These are phyloP conservation scores for Grapholita molesta DNA, from an alignment of 1,140 invertebrate genomes.

Conservation along the genomic window DNA sequence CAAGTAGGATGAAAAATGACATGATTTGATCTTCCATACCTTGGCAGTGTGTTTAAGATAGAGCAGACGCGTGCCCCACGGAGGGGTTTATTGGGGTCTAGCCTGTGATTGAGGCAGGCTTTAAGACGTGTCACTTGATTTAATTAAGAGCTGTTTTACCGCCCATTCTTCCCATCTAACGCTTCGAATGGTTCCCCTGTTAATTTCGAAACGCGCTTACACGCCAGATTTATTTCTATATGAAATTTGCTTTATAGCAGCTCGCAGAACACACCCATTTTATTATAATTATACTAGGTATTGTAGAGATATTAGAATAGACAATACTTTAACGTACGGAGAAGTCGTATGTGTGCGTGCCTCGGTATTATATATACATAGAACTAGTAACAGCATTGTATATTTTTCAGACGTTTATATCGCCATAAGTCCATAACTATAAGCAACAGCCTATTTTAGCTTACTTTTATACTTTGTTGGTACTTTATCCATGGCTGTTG, in stretches of 20 bases:
- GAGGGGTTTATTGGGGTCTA: slow-evolving; percentile 70
- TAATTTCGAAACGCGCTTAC: slow-evolving; percentile 68
- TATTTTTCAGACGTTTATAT: no score
- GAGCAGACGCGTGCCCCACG: slow-evolving; percentile 15
- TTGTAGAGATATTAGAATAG: no score
- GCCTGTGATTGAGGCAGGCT: slow-evolving; percentile 69
- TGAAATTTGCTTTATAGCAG: neutral
- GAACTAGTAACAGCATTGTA: no score
- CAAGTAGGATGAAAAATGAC: neutral
- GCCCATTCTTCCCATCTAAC: slow-evolving; percentile 62
- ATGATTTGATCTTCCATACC: neutral
- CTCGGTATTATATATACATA: no score
- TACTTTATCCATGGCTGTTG: no score
- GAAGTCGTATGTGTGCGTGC: no score
- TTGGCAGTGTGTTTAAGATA: neutral
- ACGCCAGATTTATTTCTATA: slow-evolving; percentile 67
- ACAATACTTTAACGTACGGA: no score
- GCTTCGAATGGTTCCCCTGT: slow-evolving; percentile 50
- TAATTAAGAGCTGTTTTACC: slow-evolving; percentile 76
- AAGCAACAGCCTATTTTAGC: no score
- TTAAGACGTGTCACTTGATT: slow-evolving; percentile 76
- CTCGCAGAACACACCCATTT: neutral
- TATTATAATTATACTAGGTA: neutral
- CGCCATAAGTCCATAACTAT: no score
- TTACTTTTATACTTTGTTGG: no score